These are phyloP conservation scores for Vandiemenella viatica DNA, from an alignment of 2,888 invertebrate species.

Conservation along the genomic window DNA sequence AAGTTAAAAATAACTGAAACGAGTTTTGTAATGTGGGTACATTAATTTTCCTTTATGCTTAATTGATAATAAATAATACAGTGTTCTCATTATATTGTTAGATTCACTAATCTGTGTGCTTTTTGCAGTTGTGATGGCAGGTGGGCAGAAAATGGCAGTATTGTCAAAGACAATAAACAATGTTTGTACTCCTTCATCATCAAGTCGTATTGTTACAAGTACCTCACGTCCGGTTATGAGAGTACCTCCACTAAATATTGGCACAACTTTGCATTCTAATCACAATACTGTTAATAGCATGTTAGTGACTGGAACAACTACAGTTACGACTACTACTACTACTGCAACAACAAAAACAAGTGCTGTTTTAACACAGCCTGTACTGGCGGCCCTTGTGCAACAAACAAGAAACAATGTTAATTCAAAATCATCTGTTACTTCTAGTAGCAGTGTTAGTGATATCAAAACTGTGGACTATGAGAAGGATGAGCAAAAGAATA, in stretches of 20 bases:
- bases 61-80: too few species aligned
- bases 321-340: conserved; percentile 12
- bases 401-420: conserved; percentile 22
- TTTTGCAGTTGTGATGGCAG: conserved; percentile 33
- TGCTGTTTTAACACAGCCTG: conserved; percentile 22
- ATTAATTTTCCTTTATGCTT: too few species aligned
- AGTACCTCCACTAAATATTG: conserved; percentile 29
- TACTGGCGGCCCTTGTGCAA: conserved; percentile 28
- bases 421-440: background rate
- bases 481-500: conserved; percentile 1
- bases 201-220: conserved; percentile 4
- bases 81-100: too few species aligned
- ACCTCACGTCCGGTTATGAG: conserved; percentile 17
- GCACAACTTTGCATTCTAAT: conserved; percentile 20
- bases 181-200: conserved; percentile 23
- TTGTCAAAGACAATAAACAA: conserved; percentile 26
- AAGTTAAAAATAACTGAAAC: too few species aligned
- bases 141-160: conserved; percentile 43
- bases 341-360: conserved; percentile 21
- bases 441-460: too few species aligned
- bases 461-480: too few species aligned
- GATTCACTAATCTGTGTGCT: too few species aligned
- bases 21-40: too few species aligned
- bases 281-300: conserved; percentile 12
- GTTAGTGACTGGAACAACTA: conserved; percentile 14